Evolutionary conservation across 2,797 vertebrate genomes (phyloP).

Genomic region (Gouania willdenowi): DNA sequence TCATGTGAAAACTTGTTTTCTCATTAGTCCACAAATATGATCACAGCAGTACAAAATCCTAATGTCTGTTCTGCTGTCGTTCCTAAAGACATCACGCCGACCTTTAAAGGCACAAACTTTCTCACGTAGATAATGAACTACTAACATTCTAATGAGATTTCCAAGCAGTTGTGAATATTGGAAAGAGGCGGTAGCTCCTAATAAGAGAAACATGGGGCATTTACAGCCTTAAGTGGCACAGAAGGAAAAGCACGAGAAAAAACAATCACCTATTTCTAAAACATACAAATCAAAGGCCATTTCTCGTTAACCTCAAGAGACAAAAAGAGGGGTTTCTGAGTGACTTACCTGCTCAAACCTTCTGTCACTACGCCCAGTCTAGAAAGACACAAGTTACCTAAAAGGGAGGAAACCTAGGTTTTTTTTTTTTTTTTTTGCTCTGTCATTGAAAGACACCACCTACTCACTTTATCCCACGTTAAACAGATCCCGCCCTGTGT

Average conservation of each 20-base stretch:
- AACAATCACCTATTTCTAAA: constrained; percentile 18
- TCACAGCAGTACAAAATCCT: constrained; percentile 10
- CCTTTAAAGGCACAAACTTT: constrained; percentile 27
- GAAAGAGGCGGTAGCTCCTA: constrained; percentile 30
- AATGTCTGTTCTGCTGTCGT: constrained; percentile 5
- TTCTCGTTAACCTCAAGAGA: too few relatives aligned
- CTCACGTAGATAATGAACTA: constrained; percentile 23
- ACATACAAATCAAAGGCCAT: constrained; percentile 50
- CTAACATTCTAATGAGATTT: constrained; percentile 48
- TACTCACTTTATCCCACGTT: constrained; percentile 21
- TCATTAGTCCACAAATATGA: too few relatives aligned
- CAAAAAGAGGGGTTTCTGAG: constrained; percentile 5
- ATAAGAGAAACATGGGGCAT: constrained; percentile 39
- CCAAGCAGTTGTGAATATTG: constrained; percentile 33
- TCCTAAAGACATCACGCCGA: constrained; percentile 18
- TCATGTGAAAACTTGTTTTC: too few relatives aligned
- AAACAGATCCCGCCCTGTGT: constrained; percentile 21
- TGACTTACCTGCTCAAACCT: constrained; percentile 43
- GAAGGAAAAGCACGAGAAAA: constrained; percentile 32
- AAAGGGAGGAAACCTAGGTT: constrained; percentile 6
- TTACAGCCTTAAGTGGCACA: constrained; percentile 34
- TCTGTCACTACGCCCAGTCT: constrained; percentile 1
- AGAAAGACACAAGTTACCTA: constrained; percentile 22
- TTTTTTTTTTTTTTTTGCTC: background rate
- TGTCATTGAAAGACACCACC: background rate